These are phyloP conservation scores for Micrastur ruficollis DNA, from an alignment of 2,797 vertebrate species.

Conservation along the genomic window DNA sequence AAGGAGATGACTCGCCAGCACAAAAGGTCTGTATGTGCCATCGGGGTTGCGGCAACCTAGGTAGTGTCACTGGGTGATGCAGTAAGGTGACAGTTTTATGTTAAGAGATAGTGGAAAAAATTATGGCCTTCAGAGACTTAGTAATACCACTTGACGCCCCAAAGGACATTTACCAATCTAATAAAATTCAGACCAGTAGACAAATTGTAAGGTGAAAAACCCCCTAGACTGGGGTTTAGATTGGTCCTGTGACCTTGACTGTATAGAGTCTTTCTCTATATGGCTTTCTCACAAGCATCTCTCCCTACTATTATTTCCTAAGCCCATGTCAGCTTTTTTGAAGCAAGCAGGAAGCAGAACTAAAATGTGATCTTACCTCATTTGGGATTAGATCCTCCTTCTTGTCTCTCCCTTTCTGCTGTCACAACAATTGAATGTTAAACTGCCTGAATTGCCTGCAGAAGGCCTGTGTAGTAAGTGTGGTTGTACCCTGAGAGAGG, in stretches of 20 bases:
- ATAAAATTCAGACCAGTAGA: background rate
- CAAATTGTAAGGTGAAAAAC: background rate
- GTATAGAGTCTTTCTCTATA: background rate
- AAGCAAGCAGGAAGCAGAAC: background rate
- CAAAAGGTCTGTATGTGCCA: constrained; percentile 74
- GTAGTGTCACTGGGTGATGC: background rate
- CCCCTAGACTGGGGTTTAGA: background rate
- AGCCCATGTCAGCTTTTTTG: background rate
- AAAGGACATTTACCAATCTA: background rate
- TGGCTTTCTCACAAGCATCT: background rate
- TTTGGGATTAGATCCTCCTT: background rate
- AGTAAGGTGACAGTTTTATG: background rate
- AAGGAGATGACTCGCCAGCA: constrained; percentile 79
- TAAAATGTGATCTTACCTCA: background rate
- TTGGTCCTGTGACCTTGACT: background rate
- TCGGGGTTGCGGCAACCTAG: background rate
- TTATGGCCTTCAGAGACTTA: background rate
- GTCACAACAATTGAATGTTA: background rate
- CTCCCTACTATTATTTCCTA: background rate
- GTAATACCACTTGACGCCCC: background rate
- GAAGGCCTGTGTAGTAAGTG: background rate
- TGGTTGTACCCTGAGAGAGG: background rate
- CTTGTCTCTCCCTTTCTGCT: background rate
- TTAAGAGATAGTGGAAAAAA: background rate
- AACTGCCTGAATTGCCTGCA: background rate